Evolutionary conservation across 2,113 vertebrate species (phyloP).

Genomic region (Danio rerio): GRCz12tu NC_133180.1:54368501-54369000

Average conservation of each 20-base stretch:
- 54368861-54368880: too few species aligned
- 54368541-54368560: constrained; percentile 31
- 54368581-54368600: constrained; percentile 51
- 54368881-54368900: too few species aligned
- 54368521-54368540: constrained; percentile 47
- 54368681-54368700: constrained; percentile 12
- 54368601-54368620: constrained; percentile 73
- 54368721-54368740: constrained; percentile 61
- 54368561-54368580: constrained; percentile 8
- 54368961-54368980: too few species aligned
- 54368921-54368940: too few species aligned
- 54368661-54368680: constrained; percentile 65
- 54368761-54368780: neutral
- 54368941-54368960: too few species aligned
- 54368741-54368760: constrained; percentile 41
- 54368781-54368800: neutral
- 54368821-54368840: too few species aligned
- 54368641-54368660: constrained; percentile 64
- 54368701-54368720: constrained; percentile 50
- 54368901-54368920: too few species aligned
- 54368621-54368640: constrained; percentile 78
- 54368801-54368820: too few species aligned
- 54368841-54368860: too few species aligned
- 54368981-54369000: too few species aligned
- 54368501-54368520: constrained; percentile 19